Evolutionary conservation across 1,140 invertebrate genomes (phyloP), one percentile per base, ranked within the genome.

Genomic region (Penaeus chinensis): DNA sequence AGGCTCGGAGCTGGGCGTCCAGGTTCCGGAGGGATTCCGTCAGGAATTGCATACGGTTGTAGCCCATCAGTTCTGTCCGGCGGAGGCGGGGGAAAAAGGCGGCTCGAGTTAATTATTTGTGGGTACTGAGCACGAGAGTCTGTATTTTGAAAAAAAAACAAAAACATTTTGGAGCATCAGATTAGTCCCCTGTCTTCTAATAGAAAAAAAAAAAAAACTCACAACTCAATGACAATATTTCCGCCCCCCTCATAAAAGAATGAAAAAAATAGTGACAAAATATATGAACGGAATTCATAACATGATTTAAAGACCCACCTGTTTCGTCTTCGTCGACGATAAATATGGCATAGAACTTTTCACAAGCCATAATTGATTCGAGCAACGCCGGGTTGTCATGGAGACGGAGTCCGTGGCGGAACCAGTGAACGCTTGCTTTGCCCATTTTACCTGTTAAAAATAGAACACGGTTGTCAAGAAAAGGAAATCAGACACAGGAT

Each of bases 381-480:
- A 94, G 90, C n/a, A 96, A 87, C 0, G 95, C 94, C 3, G 95
- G 95, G 92, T 96, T 96, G 91, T 96, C 95, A 91, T 96, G 95
- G 1, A 96, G 92, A n/a, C 95, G 93, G 27, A 96, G 91, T 5
- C 95, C 95, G 92, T 96, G 95, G 0, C 95, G 93, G 91, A 96
- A 96, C 95, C 95, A 96, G 32, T 94, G 93, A 24, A 95, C 92
- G 8, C 91, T 81, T 27, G 84, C 61, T 71, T 84, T 84, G 8
- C 20, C 47, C 87, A 74, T 89, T 22, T 47, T 47, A 13, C 47
- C 47, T 47, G 47, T 47, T 47, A 47, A 47, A 47, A 47, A 47
- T 47, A 47, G 47, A 47, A 13, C 47, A 47, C 11, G 47, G 47
- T 47, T 47, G 47, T 47, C 47, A 47, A 13, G 47, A 47, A 47